Percentiles rank a stretch among this genome's conserved stretches.
phyloP scores from a whole-genome alignment of 2,888 invertebrate genomes.

The Phania funesta region DNA sequence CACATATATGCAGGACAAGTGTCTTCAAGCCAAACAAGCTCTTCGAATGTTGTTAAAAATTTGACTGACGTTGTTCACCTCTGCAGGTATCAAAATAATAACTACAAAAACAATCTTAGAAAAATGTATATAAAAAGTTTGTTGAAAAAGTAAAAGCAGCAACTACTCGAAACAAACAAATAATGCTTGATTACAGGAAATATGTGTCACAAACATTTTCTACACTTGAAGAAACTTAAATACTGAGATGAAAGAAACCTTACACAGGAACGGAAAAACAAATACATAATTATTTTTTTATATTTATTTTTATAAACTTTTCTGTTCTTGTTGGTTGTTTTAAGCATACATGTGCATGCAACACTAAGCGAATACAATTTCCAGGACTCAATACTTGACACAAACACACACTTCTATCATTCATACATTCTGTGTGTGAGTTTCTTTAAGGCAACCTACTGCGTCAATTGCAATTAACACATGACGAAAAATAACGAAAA shows the following conservation, averaged over 20 bases:
- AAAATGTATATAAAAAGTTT: neutral
- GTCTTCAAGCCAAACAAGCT: neutral
- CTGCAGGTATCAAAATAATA: neutral
- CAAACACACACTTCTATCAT: conserved; percentile 50
- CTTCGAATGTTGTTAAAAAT: neutral
- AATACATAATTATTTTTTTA: conserved; percentile 39
- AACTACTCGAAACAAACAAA: conserved; percentile 6
- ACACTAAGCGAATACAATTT: conserved; percentile 17
- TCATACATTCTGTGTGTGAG: no score
- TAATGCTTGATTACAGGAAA: conserved; percentile 64
- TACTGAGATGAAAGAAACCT: conserved; percentile 7
- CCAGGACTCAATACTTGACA: conserved; percentile 50
- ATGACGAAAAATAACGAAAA: conserved; percentile 34
- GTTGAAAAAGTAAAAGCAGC: conserved; percentile 27
- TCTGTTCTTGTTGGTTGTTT: neutral
- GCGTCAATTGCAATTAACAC: conserved; percentile 67
- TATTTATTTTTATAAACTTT: conserved; percentile 20
- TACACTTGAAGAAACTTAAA: conserved; percentile 72
- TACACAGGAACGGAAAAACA: neutral
- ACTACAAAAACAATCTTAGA: conserved; percentile 7
- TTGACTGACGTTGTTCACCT: neutral
- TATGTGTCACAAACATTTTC: conserved; percentile 79
- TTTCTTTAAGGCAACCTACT: conserved; percentile 47
- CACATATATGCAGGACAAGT: no score
- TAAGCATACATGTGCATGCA: conserved; percentile 21